Conservation (phyloP, 2,888 invertebrate species). For the Labia minor region DNA sequence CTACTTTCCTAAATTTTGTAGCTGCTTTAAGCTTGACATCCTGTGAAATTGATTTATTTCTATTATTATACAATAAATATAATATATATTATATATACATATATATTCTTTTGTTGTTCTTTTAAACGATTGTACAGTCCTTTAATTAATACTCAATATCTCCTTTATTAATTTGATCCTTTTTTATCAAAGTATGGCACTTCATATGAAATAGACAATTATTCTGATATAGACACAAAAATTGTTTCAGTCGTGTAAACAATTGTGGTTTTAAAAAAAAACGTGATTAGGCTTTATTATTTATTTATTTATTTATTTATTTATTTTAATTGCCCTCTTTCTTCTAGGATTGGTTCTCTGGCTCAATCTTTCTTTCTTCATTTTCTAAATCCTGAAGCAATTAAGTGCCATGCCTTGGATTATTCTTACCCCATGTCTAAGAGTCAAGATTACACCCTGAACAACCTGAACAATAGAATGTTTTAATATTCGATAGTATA, state of each 20-base stretch:
- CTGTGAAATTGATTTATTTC: constrained; percentile 20
- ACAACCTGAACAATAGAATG: background rate
- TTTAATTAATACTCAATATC: constrained; percentile 14
- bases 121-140: constrained; percentile 17
- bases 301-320: background rate
- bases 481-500: background rate
- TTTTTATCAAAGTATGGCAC: constrained; percentile 16
- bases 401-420: constrained; percentile 13
- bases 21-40: background rate
- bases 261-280: background rate
- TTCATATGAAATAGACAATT: constrained; percentile 4
- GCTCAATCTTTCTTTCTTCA: background rate
- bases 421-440: constrained; percentile 13
- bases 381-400: background rate
- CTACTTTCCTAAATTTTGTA: background rate
- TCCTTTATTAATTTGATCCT: constrained; percentile 16
- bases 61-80: constrained; percentile 21
- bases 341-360: background rate
- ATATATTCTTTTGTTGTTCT: constrained; percentile 24
- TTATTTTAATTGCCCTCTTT: background rate
- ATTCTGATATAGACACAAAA: background rate
- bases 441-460: background rate
- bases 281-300: background rate
- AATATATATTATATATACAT: constrained; percentile 19
- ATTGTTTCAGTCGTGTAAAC: background rate